Evolutionary conservation across 1,140 invertebrate species (phyloP).

Genomic region (Proctacanthus coquilletti): DNA sequence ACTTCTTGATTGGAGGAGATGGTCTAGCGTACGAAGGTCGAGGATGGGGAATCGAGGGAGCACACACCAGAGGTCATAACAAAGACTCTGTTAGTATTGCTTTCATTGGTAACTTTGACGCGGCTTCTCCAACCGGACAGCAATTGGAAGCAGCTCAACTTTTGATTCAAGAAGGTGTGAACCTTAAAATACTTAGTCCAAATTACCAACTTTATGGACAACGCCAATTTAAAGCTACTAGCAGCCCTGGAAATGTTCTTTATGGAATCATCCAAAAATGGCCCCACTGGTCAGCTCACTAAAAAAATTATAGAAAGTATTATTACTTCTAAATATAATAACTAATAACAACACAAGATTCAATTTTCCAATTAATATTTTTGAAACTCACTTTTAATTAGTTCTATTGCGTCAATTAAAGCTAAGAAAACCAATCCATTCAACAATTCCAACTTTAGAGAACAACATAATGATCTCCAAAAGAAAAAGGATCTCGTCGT

Average conservation of each 20-base stretch:
- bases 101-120: conserved; percentile 50
- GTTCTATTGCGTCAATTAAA: too few species aligned
- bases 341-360: too few species aligned
- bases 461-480: too few species aligned
- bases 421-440: too few species aligned
- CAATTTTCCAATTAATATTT: too few species aligned
- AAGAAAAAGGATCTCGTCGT: too few species aligned
- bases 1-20: conserved; percentile 60
- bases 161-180: conserved; percentile 40
- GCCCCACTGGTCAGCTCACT: conserved; percentile 38
- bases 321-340: too few species aligned
- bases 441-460: too few species aligned
- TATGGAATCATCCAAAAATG: conserved; percentile 39
- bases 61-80: conserved; percentile 46
- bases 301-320: too few species aligned
- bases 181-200: conserved; percentile 32
- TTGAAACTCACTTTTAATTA: too few species aligned
- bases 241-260: conserved; percentile 44
- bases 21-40: conserved; percentile 48
- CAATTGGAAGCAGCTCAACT: conserved; percentile 39
- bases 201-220: conserved; percentile 46
- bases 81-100: conserved; percentile 43
- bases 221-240: conserved; percentile 39
- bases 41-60: conserved; percentile 46
- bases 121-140: conserved; percentile 33